These are phyloP conservation scores for Amniataba percoides DNA, from an alignment of 2,797 vertebrate species.

Conservation along the genomic window DNA sequence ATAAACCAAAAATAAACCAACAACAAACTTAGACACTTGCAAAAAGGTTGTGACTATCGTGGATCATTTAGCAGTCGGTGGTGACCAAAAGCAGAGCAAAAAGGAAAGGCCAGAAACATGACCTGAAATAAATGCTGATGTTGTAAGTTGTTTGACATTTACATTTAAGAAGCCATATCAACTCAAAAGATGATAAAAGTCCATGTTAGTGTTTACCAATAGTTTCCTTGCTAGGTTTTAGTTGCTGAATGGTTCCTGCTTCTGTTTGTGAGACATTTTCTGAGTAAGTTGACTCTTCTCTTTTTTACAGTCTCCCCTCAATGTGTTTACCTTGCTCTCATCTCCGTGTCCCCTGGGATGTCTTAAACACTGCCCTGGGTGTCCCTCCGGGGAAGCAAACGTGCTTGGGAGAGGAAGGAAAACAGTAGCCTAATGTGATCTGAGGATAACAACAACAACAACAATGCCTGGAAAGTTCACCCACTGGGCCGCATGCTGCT, in stretches of 20 bases:
- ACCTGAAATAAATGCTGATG: background rate
- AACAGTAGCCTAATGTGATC: slow-evolving; percentile 52
- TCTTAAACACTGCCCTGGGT: slow-evolving; percentile 45
- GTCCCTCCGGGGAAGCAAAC: slow-evolving; percentile 48
- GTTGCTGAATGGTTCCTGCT: background rate
- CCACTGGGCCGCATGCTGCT: slow-evolving; percentile 26
- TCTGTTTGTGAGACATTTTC: slow-evolving; percentile 30
- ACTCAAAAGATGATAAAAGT: background rate
- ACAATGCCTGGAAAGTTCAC: slow-evolving; percentile 68
- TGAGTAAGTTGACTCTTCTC: slow-evolving; percentile 47
- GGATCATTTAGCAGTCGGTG: background rate
- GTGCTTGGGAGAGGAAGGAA: slow-evolving; percentile 44
- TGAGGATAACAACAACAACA: slow-evolving; percentile 46
- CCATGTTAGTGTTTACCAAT: background rate
- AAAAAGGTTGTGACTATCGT: no score
- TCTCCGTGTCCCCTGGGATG: slow-evolving; percentile 47
- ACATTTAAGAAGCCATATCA: background rate
- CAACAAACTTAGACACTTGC: background rate
- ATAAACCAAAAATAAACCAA: background rate
- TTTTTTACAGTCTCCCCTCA: slow-evolving; percentile 38
- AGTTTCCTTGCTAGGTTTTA: background rate
- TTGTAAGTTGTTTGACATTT: background rate
- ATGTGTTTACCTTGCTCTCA: slow-evolving; percentile 66
- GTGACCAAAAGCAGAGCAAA: slow-evolving; percentile 2
- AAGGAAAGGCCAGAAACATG: background rate